phyloP scores from a whole-genome alignment of 1,140 invertebrate genomes.

The Macrobrachium rosenbergii region DNA sequence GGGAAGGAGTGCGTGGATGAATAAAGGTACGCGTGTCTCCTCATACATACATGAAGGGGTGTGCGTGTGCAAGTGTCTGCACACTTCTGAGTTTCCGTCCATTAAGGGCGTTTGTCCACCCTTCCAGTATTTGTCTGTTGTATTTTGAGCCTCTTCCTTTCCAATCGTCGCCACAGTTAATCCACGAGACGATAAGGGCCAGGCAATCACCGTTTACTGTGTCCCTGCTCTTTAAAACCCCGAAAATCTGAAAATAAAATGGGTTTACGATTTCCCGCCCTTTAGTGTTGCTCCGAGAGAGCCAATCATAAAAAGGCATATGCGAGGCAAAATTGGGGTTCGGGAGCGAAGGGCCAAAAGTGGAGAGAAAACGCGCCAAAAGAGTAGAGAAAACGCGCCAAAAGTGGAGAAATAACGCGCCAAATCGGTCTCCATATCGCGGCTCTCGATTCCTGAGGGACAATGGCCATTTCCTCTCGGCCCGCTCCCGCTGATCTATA shows the following conservation, averaged over 20 bases:
- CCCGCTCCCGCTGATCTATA: constrained; percentile 41
- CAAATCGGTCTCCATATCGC: constrained; percentile 41
- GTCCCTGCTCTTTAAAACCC: constrained; percentile 31
- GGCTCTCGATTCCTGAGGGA: constrained; percentile 29
- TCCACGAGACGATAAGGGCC: background rate
- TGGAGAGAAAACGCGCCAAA: too few species aligned
- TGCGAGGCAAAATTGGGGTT: background rate
- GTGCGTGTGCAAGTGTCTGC: too few species aligned
- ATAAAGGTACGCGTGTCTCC: too few species aligned
- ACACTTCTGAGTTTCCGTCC: too few species aligned
- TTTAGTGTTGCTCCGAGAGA: constrained; percentile 33
- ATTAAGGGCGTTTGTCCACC: too few species aligned
- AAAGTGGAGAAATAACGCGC: background rate
- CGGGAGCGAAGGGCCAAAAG: too few species aligned
- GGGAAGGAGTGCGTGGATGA: too few species aligned
- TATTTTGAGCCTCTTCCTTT: background rate
- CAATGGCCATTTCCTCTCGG: constrained; percentile 50
- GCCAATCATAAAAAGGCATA: constrained; percentile 50
- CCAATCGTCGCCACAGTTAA: background rate
- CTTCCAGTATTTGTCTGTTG: background rate
- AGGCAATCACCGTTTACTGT: constrained; percentile 38
- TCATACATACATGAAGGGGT: too few species aligned
- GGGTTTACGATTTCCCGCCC: constrained; percentile 43
- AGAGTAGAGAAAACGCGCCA: too few species aligned
- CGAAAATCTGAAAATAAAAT: constrained; percentile 48